Evolutionary conservation across 2,888 invertebrate species (phyloP), one percentile per base, ranked within the genome.

Genomic region (Andrena bicolor): DNA sequence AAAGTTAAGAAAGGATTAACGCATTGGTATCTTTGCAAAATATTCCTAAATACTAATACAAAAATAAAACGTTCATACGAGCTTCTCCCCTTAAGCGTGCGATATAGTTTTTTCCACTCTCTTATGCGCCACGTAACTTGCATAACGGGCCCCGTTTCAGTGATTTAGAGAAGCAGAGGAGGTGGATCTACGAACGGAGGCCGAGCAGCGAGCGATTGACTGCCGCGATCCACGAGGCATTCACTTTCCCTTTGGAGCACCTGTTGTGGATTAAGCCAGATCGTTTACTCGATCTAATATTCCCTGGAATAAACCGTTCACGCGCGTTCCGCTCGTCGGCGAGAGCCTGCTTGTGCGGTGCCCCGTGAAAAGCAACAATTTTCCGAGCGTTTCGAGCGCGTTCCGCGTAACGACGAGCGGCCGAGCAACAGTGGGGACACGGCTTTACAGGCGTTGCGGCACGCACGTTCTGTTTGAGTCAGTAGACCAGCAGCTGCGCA

Each of bases 401-500:
- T 13, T 56, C 23, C 26, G 23, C 23, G 23, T 51, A 20, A 23
- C 56, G 20, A 1, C 10, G 10, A 8, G 10, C 10, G 10, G 10
- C 20, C 20, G 10, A 23, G 20, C 13, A 56, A 56, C 53, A 53
- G 53, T 53, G 53, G 53, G 53, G 23, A 53, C 53, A 53, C 53
- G 8, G 53, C 53, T 26, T 20, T 23, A 41, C 41, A 41, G 41
- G 41, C 41, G 41, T 41, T 16, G 41, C 2, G 41, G 41, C 41
- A 41, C 16, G 16, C 41, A 64, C 64, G 56, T 69, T 61, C 78
- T 35, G 64, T 65, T 78, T 65, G 23, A 53, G 65, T n/a, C 82
- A 84, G 82, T 84, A 58, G 75, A 23, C 61, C 58, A 63, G 28
- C 61, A 56, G 70, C 68, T 65, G 78, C 48, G 70, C 48, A 32